Evolutionary conservation across 1,140 invertebrate species (phyloP).

Genomic region (Plodia interpunctella): DNA sequence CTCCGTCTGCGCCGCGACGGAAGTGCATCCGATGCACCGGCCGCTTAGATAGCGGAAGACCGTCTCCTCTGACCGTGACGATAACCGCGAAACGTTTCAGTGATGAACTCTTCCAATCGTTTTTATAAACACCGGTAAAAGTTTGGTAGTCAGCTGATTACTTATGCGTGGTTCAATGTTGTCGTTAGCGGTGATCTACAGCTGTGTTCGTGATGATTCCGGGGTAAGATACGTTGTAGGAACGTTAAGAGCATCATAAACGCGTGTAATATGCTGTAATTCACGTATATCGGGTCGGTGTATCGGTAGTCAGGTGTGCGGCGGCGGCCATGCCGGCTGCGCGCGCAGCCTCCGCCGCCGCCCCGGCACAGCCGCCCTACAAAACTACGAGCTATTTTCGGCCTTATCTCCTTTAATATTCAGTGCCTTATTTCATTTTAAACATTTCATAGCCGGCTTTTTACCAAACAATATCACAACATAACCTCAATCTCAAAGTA

Average conservation of each 20-base stretch:
- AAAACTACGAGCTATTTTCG: conserved; percentile 42
- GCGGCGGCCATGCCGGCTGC: conserved; percentile 69
- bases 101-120: conserved; percentile 40
- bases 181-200: conserved; percentile 30
- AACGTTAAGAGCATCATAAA: conserved; percentile 25
- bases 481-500: conserved; percentile 68
- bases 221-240: conserved; percentile 26
- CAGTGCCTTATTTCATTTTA: conserved; percentile 39
- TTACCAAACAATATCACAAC: conserved; percentile 69
- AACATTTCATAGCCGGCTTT: conserved; percentile 45
- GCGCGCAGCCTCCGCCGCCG: conserved; percentile 59
- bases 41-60: conserved; percentile 38
- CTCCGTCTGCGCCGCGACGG: conserved; percentile 39
- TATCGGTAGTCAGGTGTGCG: conserved; percentile 68
- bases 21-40: conserved; percentile 59
- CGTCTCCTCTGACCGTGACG: conserved; percentile 28
- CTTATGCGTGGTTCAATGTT: conserved; percentile 39
- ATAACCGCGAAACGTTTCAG: conserved; percentile 39
- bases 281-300: conserved; percentile 59
- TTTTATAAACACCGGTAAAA: conserved; percentile 65
- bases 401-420: conserved; percentile 45
- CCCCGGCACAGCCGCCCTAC: conserved; percentile 36
- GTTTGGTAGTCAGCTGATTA: conserved; percentile 74
- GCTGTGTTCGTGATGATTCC: conserved; percentile 35
- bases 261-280: conserved; percentile 50